A percentile compares a stretch with the other conserved stretches of the same genome.
These are phyloP conservation scores for Leptogaster cylindrica DNA, from an alignment of 2,888 invertebrate species.

Conservation along the genomic window DNA sequence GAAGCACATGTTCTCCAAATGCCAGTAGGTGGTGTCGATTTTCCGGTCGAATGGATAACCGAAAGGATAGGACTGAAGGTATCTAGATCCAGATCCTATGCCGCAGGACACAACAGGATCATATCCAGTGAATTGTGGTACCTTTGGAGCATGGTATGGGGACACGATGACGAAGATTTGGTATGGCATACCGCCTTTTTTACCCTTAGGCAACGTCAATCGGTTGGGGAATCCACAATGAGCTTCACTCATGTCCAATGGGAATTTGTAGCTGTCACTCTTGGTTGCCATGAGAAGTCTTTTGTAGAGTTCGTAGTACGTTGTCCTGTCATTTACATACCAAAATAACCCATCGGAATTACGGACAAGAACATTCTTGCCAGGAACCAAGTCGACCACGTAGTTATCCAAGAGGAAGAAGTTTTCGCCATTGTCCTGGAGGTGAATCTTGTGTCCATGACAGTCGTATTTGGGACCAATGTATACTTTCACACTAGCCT, in stretches of 20 bases:
- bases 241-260: slow-evolving; percentile 63
- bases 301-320: slow-evolving; percentile 62
- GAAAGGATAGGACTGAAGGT: slow-evolving; percentile 64
- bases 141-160: slow-evolving; percentile 63
- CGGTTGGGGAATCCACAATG: slow-evolving; percentile 69
- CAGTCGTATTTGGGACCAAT: slow-evolving; percentile 74
- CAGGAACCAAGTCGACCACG: slow-evolving; percentile 67
- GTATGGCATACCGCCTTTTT: slow-evolving; percentile 68
- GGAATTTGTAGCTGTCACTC: slow-evolving; percentile 62
- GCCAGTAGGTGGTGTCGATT: slow-evolving; percentile 67
- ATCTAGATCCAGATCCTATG: slow-evolving; percentile 62
- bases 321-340: slow-evolving; percentile 68
- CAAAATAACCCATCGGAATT: slow-evolving; percentile 72
- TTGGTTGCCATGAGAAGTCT: slow-evolving; percentile 63
- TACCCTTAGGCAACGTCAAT: slow-evolving; percentile 71
- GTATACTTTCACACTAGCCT: slow-evolving; percentile 71
- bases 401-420: slow-evolving; percentile 73
- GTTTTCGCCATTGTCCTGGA: slow-evolving; percentile 68
- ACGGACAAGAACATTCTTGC: slow-evolving; percentile 65
- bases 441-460: slow-evolving; percentile 64
- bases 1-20: slow-evolving; percentile 71
- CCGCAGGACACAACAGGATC: slow-evolving; percentile 65
- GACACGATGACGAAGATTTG: slow-evolving; percentile 68
- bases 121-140: slow-evolving; percentile 62
- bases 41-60: slow-evolving; percentile 79